Evolutionary conservation across 2,797 vertebrate genomes (phyloP), one percentile per base, ranked within the genome.

Genomic region (Spatula clypeata): DNA sequence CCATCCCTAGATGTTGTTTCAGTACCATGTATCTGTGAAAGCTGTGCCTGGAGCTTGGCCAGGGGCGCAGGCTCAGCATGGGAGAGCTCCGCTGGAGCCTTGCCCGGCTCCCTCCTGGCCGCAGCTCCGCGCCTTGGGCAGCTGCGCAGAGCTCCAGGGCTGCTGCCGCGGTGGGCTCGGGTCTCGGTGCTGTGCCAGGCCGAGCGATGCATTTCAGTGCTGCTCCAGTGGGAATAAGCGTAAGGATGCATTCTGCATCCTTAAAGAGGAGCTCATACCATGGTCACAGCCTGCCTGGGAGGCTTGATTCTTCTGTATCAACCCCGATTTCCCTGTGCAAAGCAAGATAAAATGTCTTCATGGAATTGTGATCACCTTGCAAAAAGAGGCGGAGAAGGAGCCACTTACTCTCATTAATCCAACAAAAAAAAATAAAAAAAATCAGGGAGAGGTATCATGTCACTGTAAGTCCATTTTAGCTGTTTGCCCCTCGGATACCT

Each of bases 401-500:
- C 67, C 62, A 69, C 79, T 65, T 86, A 2, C 57, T 40, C 44
- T 70, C 67, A 85, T 87, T 89, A 61, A 87, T 85, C 36, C 61
- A 61, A 51, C 32, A 13, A 11, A 64, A 76, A 81, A 29, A 13
- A n/a, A n/a, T n/a, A 11, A 67, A 76, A 82, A 29, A 60, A 36
- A 49, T 57, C 65, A 81, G 75, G 31, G 84, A 82, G 91, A 87
- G 60, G 64, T 62, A 40, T 72, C 49, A 2, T 36, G 74, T 73
- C 82, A 64, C 69, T 74, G 84, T 86, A 93, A 75, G 79, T 90
- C 79, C 71, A 91, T 87, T 81, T 55, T 51, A 9, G 24, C 79
- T 84, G 42, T 66, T 92, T 81, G 85, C 74, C 62, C 74, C 92
- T 92, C 82, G 82, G 62, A 84, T 92, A 91, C 71, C 77, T 90